Evolutionary conservation across 2,113 vertebrate genomes (phyloP), one percentile per base, ranked within the genome.

Genomic region (Odocoileus hemionus): DNA sequence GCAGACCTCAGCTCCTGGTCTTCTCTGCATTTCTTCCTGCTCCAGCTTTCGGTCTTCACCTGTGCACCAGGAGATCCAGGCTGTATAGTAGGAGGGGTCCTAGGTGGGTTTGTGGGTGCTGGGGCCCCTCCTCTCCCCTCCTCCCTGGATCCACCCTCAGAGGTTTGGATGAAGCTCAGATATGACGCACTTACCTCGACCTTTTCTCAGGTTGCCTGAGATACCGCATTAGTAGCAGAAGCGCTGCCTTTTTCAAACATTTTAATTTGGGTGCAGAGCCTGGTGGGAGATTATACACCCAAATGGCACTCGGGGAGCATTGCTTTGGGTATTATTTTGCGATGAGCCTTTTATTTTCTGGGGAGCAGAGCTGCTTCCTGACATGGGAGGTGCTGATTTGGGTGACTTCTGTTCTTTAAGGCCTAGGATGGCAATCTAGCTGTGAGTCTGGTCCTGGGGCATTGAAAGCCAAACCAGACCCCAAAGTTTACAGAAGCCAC

Each of bases 61-160:
- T 15, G n/a, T 1, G 23, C 43, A 25, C 57, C 57, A 15, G 57
- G 70, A 23, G 5, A 28, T 7, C 4, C 15, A 30, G 33, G 33
- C 25, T 70, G 3, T n/a, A 3, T 19, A 5, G n/a, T 3, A 0
- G 2, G n/a, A 52, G 45, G 36, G 55, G 1, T 30, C 36, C 19
- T 25, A 23, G 30, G 30, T 28, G 23, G 13, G 14, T 28, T 36
- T 93, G 28, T 30, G 80, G 19, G 47, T 11, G 1, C 36, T 39
- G 23, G 3, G 23, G 25, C n/a, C 10, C 17, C 8, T 6, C 14
- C 3, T 3, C 0, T 25, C 7, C 14, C 39, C 1, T 50, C 33
- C 17, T 60, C 5, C 28, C 15, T 58, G n/a, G 47, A 33, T 82
- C 52, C 3, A 2, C 39, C 82, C 25, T 52, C 50, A 19, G 89